Evolutionary conservation across 1,140 invertebrate species (phyloP).

Genomic region (Zaprionus kolodkinae): DNA sequence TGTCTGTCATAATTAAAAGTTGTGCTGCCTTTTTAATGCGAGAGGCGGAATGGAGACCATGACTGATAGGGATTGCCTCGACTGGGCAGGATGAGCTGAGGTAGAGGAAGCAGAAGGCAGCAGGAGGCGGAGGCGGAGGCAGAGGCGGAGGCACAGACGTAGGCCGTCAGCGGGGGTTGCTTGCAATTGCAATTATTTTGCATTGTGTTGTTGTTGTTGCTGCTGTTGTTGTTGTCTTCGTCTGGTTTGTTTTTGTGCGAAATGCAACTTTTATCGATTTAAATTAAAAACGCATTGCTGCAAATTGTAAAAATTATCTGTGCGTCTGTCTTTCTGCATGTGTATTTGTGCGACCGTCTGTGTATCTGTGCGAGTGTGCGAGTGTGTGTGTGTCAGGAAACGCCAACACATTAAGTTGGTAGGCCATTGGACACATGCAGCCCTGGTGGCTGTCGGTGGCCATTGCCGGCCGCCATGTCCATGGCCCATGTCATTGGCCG

Average conservation of each 20-base stretch:
- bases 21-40: conserved; percentile 33
- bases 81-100: neutral
- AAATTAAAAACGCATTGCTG: conserved; percentile 82
- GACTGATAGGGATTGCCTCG: conserved; percentile 21
- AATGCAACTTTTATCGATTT: conserved; percentile 81
- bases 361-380: conserved; percentile 5
- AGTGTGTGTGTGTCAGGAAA: conserved; percentile 66
- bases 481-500: conserved; percentile 77
- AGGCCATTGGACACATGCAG: conserved; percentile 68
- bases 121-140: too few species aligned
- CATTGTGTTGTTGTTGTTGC: conserved; percentile 53
- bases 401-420: conserved; percentile 79
- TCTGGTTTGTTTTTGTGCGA: conserved; percentile 69
- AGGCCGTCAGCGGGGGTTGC: conserved; percentile 55
- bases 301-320: conserved; percentile 81
- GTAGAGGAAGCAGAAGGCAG: neutral
- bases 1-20: conserved; percentile 45
- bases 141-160: conserved; percentile 8
- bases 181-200: conserved; percentile 66
- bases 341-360: conserved; percentile 48
- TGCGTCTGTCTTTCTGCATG: conserved; percentile 59
- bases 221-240: conserved; percentile 37
- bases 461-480: conserved; percentile 52
- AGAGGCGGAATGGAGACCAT: conserved; percentile 16
- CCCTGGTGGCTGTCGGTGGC: conserved; percentile 50